Conservation (phyloP, 2,113 vertebrate species). For the Pachypanchax playfairii region DNA sequence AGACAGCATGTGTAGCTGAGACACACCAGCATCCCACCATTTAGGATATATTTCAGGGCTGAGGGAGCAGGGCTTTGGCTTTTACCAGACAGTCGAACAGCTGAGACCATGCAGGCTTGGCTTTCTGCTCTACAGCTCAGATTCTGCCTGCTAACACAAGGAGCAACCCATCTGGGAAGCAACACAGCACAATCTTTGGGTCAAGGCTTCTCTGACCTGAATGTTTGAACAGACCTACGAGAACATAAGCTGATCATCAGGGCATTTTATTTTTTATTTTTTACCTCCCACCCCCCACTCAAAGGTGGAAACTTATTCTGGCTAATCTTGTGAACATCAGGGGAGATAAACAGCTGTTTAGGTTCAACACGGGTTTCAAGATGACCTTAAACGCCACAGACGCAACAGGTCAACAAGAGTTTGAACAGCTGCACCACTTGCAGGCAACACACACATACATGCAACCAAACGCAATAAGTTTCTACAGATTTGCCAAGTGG, state of each 20-base stretch:
- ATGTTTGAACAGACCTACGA: conserved; percentile 18
- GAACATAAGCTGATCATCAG: conserved; percentile 15
- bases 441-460: not conserved
- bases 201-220: conserved; percentile 46
- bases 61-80: conserved; percentile 36
- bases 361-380: conserved; percentile 17
- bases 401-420: conserved; percentile 21
- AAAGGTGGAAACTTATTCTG: conserved; percentile 10
- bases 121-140: conserved; percentile 41
- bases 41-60: conserved; percentile 61
- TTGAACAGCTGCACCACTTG: conserved; percentile 37
- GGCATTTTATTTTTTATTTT: conserved; percentile 45
- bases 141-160: conserved; percentile 42
- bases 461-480: conserved; percentile 21
- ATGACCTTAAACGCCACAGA: conserved; percentile 12
- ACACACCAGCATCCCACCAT: conserved; percentile 26
- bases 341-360: conserved; percentile 48
- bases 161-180: conserved; percentile 35
- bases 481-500: conserved; percentile 50
- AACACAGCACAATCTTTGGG: conserved; percentile 27
- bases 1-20: conserved; percentile 17
- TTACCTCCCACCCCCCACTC: conserved; percentile 15
- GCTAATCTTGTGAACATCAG: conserved; percentile 36
- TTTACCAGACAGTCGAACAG: conserved; percentile 47
- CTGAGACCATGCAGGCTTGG: conserved; percentile 46